Conservation (phyloP, 1,140 invertebrate species). For the Coenobita brevimanus region DNA sequence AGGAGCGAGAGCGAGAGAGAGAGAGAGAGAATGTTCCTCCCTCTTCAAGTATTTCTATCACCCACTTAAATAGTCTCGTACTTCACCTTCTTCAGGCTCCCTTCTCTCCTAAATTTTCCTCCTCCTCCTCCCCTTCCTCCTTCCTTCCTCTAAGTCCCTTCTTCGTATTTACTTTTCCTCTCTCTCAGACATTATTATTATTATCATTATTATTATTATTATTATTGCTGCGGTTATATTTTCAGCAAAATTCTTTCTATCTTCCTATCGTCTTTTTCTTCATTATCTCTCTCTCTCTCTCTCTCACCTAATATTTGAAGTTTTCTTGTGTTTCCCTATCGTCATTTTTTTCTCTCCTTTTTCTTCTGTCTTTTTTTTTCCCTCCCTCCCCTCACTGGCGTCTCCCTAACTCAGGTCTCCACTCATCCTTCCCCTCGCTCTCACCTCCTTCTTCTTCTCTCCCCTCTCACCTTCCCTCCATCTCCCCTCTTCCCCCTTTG, state of each 20-base stretch:
- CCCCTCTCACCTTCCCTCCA: background rate
- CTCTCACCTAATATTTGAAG: background rate
- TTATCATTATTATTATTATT: background rate
- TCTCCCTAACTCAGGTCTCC: slow-evolving; percentile 15
- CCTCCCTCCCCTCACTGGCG: background rate
- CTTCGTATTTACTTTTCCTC: background rate
- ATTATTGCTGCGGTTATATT: background rate
- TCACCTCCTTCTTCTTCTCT: background rate
- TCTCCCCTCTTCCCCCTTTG: background rate
- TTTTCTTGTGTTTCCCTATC: no score
- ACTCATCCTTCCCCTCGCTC: background rate
- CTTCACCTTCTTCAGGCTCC: slow-evolving; percentile 18
- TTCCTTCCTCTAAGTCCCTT: background rate
- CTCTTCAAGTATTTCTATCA: slow-evolving; percentile 34
- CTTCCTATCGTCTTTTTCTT: background rate
- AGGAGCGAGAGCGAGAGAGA: no score
- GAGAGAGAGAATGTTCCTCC: background rate
- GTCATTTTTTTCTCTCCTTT: no score
- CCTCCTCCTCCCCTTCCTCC: background rate
- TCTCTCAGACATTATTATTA: background rate
- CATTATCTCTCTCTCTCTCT: background rate
- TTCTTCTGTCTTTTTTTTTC: background rate
- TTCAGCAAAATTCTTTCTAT: background rate
- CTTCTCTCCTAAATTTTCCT: background rate
- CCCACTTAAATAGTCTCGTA: slow-evolving; percentile 30